Evolutionary conservation across 2,113 vertebrate genomes (phyloP).

Genomic region (Numenius arquata): DNA sequence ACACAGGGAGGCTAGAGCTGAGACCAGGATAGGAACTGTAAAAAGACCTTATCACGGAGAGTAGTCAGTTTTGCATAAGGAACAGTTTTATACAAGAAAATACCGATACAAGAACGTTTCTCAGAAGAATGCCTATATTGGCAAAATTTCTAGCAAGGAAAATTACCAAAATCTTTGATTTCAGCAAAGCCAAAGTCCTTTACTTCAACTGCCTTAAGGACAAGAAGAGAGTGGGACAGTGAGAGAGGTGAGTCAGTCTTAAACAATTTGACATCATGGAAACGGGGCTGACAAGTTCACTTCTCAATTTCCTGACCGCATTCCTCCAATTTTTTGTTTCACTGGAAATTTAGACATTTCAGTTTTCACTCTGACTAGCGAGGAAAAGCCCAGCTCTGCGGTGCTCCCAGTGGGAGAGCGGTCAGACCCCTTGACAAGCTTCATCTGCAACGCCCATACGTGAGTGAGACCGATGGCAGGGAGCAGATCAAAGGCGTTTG

Average conservation of each 20-base stretch:
- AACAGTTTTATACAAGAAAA: slow-evolving; percentile 40
- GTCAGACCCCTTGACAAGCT: background rate
- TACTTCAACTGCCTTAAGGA: background rate
- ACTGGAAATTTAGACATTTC: background rate
- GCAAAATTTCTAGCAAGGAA: background rate
- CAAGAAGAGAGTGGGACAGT: background rate
- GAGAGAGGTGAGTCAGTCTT: background rate
- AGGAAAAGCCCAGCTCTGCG: fast-evolving
- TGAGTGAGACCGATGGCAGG: background rate
- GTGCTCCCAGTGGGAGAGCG: background rate
- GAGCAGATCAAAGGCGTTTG: background rate
- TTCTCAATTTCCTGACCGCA: background rate
- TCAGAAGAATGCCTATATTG: background rate
- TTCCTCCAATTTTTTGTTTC: background rate
- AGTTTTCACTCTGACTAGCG: background rate
- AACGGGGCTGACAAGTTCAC: background rate
- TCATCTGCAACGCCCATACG: background rate
- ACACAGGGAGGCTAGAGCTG: background rate
- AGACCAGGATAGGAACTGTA: background rate
- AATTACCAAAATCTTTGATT: background rate
- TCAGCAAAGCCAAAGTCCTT: background rate
- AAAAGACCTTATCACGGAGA: slow-evolving; percentile 40
- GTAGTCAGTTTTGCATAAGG: background rate
- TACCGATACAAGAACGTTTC: background rate
- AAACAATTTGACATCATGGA: background rate